Evolutionary conservation across 1,140 invertebrate genomes (phyloP), one percentile per base, ranked within the genome.

Genomic region (Calliphora vicina): DNA sequence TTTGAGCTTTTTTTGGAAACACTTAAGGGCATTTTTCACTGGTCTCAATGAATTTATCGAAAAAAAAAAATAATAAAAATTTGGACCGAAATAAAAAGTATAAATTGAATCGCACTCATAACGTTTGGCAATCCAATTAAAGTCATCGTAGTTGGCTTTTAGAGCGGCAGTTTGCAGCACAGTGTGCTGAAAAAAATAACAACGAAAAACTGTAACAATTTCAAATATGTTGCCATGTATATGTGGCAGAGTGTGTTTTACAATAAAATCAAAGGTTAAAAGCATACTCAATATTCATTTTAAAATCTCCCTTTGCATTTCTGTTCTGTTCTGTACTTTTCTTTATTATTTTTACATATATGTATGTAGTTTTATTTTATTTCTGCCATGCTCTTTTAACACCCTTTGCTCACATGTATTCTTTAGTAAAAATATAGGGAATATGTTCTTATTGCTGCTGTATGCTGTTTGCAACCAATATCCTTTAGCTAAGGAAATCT

Each of bases 401-500:
- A 35, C 35, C 35, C 35, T 35, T 35, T 35, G 35, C 35, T 35
- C 10, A 35, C 6, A 35, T 35, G 35, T 35, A 29, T 2, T 29
- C 2, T 29, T 3, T 35, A 35, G 35, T 35, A 35, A 35, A 35
- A 35, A 35, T n/a, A n/a, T n/a, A n/a, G n/a, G n/a, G n/a, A n/a
- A n/a, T n/a, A n/a, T n/a, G n/a, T n/a, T n/a, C n/a, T n/a, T n/a
- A n/a, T n/a, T n/a, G n/a, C n/a, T n/a, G n/a, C n/a, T n/a, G n/a
- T n/a, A n/a, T n/a, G n/a, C n/a, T n/a, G n/a, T n/a, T 35, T 73
- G 15, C 73, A 35, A 35, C 29, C 73, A 35, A 76, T 76, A 76
- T 76, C 73, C 73, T 42, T 76, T 76, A 76, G 73, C 73, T 35
- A 76, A 76, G 73, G 73, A 76, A 76, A 76, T 76, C 73, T 76